These are phyloP conservation scores for Telenomus remus DNA, from an alignment of 1,140 invertebrate genomes.

Conservation along the genomic window DNA sequence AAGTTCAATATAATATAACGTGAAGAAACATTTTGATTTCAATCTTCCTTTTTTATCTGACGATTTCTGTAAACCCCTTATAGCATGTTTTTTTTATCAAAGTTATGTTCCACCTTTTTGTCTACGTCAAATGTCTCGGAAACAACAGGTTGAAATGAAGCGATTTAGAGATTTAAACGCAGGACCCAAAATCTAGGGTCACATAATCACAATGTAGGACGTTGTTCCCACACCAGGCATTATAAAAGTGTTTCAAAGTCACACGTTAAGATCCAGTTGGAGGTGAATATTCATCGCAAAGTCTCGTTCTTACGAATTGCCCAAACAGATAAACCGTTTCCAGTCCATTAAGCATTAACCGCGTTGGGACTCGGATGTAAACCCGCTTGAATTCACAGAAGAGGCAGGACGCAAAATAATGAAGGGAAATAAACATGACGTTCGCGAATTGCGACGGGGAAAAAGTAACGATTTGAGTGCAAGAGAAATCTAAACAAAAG, in stretches of 20 bases:
- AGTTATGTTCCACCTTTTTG: too few relatives aligned
- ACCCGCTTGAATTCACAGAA: conserved; percentile 45
- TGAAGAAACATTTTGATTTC: too few relatives aligned
- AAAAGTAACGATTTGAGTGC: conserved; percentile 43
- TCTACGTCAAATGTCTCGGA: too few relatives aligned
- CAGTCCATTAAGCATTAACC: conserved; percentile 69
- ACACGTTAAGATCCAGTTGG: conserved; percentile 6
- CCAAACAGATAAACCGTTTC: conserved; percentile 67
- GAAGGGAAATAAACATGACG: conserved; percentile 49
- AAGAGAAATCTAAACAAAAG: conserved; percentile 32
- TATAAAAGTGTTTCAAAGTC: conserved; percentile 19
- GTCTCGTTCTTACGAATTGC: conserved; percentile 29
- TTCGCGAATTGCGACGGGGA: conserved; percentile 37
- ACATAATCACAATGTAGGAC: conserved; percentile 11
- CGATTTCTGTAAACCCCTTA: too few relatives aligned
- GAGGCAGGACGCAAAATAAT: conserved; percentile 44
- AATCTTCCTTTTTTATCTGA: too few relatives aligned
- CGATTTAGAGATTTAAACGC: too few relatives aligned
- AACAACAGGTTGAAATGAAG: too few relatives aligned
- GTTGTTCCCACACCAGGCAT: not conserved
- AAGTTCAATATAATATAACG: too few relatives aligned
- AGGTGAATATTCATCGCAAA: conserved; percentile 40
- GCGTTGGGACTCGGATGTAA: conserved; percentile 54
- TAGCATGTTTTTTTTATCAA: too few relatives aligned
- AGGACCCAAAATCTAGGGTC: conserved; percentile 1